Conservation (phyloP, 2,797 vertebrate species). For the Petrocephalus sullivani region DNA sequence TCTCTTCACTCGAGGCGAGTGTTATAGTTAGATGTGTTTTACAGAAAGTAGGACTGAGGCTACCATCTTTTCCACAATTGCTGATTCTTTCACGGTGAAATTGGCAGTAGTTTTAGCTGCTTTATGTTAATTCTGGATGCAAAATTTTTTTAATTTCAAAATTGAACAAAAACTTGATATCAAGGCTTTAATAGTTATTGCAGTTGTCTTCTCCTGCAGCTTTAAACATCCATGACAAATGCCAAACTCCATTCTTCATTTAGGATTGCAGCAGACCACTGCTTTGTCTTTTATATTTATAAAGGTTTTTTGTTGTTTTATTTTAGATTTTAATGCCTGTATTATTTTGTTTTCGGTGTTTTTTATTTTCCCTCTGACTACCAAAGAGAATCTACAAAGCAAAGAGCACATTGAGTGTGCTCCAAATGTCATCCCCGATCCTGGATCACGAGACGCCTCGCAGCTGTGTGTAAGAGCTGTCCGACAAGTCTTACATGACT, state of each 20-base stretch:
- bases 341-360: not conserved
- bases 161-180: constrained; percentile 5
- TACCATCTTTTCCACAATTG: not conserved
- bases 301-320: not conserved
- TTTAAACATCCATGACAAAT: not conserved
- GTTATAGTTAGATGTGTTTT: not conserved
- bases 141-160: not conserved
- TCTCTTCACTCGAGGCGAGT: not conserved
- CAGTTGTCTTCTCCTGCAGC: not conserved
- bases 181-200: constrained; percentile 6
- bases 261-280: not conserved
- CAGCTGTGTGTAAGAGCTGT: not conserved
- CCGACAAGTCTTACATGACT: not conserved
- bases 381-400: constrained; percentile 13
- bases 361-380: not conserved
- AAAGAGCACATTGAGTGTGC: not conserved
- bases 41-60: constrained; percentile 4
- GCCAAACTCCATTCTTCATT: not conserved
- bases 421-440: not conserved
- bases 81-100: not conserved
- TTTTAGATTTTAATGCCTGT: not conserved
- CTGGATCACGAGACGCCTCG: not conserved
- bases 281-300: constrained; percentile 5
- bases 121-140: not conserved
- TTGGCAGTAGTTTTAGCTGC: not conserved